phyloP scores from a whole-genome alignment of 2,797 vertebrate genomes.

The Pseudochirops corinnae region DNA sequence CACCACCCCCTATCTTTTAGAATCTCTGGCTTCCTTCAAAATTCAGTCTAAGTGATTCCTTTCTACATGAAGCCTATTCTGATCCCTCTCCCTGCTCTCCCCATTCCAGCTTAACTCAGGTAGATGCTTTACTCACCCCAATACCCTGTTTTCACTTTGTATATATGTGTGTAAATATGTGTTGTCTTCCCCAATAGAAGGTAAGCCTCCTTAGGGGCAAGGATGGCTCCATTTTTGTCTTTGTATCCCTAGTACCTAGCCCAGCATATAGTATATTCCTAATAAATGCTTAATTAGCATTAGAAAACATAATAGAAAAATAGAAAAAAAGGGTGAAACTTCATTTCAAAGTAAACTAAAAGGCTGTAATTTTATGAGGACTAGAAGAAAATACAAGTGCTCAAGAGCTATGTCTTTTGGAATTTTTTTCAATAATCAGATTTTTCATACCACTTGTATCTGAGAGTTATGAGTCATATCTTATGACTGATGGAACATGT shows the following conservation, averaged over 20 bases:
- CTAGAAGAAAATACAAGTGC: neutral
- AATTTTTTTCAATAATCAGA: neutral
- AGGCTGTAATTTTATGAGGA: neutral
- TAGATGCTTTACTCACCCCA: neutral
- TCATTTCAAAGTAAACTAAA: neutral
- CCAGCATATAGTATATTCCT: neutral
- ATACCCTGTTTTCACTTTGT: neutral
- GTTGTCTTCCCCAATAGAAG: neutral
- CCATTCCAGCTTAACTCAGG: neutral
- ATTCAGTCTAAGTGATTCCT: neutral
- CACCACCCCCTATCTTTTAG: neutral
- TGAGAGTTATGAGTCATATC: neutral
- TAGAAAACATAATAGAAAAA: neutral
- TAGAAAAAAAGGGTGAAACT: neutral
- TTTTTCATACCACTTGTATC: neutral
- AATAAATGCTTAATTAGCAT: neutral
- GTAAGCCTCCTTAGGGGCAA: neutral
- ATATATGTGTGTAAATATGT: neutral
- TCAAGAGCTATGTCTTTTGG: neutral
- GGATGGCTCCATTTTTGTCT: neutral
- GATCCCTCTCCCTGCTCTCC: neutral
- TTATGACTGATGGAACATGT: neutral
- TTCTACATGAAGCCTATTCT: neutral
- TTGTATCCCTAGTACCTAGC: neutral
- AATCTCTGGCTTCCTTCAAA: neutral